Percentiles rank a stretch among this genome's conserved stretches.
Conservation (phyloP, 2,113 vertebrate species). For the Neopipo cinnamomea region DNA sequence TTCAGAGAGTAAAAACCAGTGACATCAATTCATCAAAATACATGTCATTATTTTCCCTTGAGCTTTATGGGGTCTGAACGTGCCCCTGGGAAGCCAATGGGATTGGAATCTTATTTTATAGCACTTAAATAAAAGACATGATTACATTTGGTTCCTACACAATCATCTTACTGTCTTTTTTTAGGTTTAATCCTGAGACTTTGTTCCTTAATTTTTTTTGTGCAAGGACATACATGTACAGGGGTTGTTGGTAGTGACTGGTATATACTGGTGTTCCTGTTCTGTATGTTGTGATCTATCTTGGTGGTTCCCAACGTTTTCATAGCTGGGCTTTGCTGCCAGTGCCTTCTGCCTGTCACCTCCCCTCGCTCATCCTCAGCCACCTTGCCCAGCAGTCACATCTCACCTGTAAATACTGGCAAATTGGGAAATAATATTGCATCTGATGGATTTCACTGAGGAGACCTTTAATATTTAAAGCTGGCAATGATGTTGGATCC, state of each 20-base stretch:
- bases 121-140: neutral
- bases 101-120: neutral
- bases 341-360: neutral
- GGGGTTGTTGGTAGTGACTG: neutral
- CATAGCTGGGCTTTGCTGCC: neutral
- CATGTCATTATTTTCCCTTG: neutral
- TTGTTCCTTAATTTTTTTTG: neutral
- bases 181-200: neutral
- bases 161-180: neutral
- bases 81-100: neutral
- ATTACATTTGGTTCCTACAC: neutral
- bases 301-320: neutral
- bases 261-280: neutral
- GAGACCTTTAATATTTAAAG: neutral
- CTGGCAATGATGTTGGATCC: neutral
- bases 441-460: neutral
- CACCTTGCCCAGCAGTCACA: neutral
- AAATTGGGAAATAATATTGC: neutral
- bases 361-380: neutral
- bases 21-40: neutral
- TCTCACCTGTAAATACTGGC: neutral
- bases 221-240: rapidly evolving
- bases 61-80: neutral
- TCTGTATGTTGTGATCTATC: neutral
- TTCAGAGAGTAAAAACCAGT: neutral